Evolutionary conservation across 2,797 vertebrate species (phyloP).

Genomic region (Micropoecilia bifurca): DNA sequence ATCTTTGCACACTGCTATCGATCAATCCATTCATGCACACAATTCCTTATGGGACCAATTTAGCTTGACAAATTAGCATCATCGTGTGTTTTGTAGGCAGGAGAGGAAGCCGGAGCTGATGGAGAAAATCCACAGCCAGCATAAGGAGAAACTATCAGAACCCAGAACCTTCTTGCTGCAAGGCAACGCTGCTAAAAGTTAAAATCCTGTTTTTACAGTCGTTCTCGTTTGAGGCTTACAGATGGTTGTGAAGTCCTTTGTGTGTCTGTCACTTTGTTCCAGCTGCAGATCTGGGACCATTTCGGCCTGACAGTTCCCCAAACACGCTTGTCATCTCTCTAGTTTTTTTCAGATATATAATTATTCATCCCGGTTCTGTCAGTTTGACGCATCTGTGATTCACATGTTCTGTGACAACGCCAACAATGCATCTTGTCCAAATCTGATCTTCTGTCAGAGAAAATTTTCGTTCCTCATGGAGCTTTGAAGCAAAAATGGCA

Average conservation of each 20-base stretch:
- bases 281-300: constrained; percentile 26
- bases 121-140: background rate
- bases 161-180: background rate
- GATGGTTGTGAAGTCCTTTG: background rate
- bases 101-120: background rate
- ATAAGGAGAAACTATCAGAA: background rate
- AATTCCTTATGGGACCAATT: background rate
- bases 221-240: background rate
- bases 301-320: constrained; percentile 2
- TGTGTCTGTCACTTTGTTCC: constrained; percentile 1
- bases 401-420: constrained; percentile 29
- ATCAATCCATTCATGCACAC: background rate
- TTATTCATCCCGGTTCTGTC: constrained; percentile 11
- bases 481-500: background rate
- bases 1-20: no score
- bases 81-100: background rate
- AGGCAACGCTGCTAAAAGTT: background rate
- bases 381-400: constrained; percentile 11
- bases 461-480: background rate
- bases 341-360: background rate
- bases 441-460: background rate
- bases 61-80: background rate
- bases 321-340: background rate
- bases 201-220: background rate
- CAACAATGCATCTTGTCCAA: constrained; percentile 19